phyloP scores from a whole-genome alignment of 2,113 vertebrate genomes.

The Myocastor coypus region DNA sequence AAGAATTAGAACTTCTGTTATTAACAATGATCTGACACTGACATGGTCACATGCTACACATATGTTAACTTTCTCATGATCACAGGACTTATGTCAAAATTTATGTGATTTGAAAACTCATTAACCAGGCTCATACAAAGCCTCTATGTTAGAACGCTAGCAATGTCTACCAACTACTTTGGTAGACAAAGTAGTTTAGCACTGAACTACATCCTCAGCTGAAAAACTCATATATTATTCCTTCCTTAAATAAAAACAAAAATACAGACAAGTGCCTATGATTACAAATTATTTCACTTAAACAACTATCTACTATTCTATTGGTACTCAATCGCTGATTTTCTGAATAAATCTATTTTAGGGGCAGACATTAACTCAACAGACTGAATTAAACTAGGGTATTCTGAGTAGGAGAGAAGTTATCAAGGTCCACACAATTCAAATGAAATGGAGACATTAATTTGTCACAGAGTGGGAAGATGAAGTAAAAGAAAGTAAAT shows the following conservation, averaged over 20 bases:
- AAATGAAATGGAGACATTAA: constrained; percentile 50
- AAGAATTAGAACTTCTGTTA: background rate
- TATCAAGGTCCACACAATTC: background rate
- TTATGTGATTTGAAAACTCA: background rate
- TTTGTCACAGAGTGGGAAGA: background rate
- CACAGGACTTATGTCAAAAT: background rate
- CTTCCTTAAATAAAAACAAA: constrained; percentile 44
- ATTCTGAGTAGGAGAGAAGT: background rate
- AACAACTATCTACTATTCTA: background rate
- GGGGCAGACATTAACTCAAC: background rate
- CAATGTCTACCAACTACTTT: too few species aligned
- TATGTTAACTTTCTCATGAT: constrained; percentile 17
- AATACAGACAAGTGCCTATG: background rate
- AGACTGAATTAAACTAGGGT: background rate
- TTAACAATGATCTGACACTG: background rate
- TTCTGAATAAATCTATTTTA: background rate
- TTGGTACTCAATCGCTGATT: background rate
- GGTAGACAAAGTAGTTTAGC: background rate
- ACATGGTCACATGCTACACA: background rate
- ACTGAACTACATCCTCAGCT: background rate
- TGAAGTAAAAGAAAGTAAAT: background rate
- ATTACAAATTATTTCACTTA: background rate
- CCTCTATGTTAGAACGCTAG: background rate
- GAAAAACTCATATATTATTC: background rate
- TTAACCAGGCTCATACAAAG: background rate